Percentiles rank a stretch among this genome's conserved stretches.
Evolutionary conservation across 2,888 invertebrate species (phyloP).

Genomic region (Bellardia bayeri): DNA sequence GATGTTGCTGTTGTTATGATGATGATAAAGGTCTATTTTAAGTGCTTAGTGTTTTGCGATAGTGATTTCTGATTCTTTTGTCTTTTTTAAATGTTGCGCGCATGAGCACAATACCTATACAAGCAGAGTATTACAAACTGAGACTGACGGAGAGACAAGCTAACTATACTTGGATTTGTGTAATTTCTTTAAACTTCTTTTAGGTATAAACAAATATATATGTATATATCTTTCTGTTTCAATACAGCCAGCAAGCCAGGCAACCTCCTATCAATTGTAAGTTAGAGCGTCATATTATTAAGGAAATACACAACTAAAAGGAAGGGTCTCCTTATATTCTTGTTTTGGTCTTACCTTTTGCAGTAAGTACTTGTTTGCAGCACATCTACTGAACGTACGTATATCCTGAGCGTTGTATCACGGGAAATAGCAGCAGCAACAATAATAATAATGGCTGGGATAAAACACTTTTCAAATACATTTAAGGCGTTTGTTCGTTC

Average conservation of each 20-base stretch:
- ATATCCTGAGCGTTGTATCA: not conserved
- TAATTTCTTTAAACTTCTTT: slow-evolving; percentile 54
- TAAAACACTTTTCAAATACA: slow-evolving; percentile 51
- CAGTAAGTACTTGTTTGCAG: not conserved
- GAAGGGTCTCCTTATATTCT: slow-evolving; percentile 56
- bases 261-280: slow-evolving; percentile 61
- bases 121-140: not conserved
- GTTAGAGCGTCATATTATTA: slow-evolving; percentile 56
- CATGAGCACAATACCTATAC: not conserved
- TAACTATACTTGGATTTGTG: slow-evolving; percentile 48
- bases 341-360: slow-evolving; percentile 41
- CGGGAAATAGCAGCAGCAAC: slow-evolving; percentile 28
- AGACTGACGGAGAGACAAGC: not conserved
- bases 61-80: slow-evolving; percentile 66
- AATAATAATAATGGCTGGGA: slow-evolving; percentile 29
- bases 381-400: slow-evolving; percentile 29
- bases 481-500: slow-evolving; percentile 60
- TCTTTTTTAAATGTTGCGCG: slow-evolving; percentile 17
- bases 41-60: slow-evolving; percentile 69
- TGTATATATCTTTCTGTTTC: slow-evolving; percentile 19
- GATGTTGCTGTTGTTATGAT: slow-evolving; percentile 20
- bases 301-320: slow-evolving; percentile 53
- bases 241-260: slow-evolving; percentile 25
- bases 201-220: not conserved
- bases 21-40: slow-evolving; percentile 72